Evolutionary conservation across 2,113 vertebrate species (phyloP), one percentile per base, ranked within the genome.

Genomic region (Ophiodon elongatus): DNA sequence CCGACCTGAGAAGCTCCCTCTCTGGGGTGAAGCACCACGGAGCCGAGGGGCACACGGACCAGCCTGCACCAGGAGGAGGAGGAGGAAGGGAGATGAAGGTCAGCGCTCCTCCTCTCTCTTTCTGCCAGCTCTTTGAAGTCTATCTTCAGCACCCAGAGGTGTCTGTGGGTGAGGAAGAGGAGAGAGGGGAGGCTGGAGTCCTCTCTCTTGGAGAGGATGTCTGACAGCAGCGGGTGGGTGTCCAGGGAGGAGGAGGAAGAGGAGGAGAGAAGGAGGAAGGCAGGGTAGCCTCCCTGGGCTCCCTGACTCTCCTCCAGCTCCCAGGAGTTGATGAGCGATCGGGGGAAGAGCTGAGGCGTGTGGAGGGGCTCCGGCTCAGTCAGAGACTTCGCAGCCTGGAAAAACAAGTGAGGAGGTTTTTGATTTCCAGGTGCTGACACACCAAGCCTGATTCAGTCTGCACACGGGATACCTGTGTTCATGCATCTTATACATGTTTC

Each of bases 71-170:
- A 88, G 65, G 86, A 73, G 10, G 60, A 72, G 13, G 86, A 69
- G 9, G 47, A 43, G 17, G 79, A 84, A 62, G 87, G 76, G 11
- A 37, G 85, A 4, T 79, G 50, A 77, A 91, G 85, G 81, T 90
- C 88, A 88, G 91, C 90, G 23, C 92, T 94, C 25, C 82, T 74
- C 69, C 67, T 87, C 17, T 94, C 92, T 56, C 73, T 90, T 50
- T 93, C 93, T 23, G 95, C 94, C 88, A 97, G 88, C 29, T 93
- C 91, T 39, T 79, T 82, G 71, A 98, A 97, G 92, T 98, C 96
- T 5, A 97, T 94, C 89, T 96, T 96, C 73, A 99, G 92, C 84
- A 98, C 91, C 23, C 97, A 97, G 66, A 99, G 94, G 76, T 98
- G 95, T 77, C 96, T 94, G 5, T 94, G 90, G 0, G 97, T 98